Evolutionary conservation across 2,797 vertebrate species (phyloP), one percentile per base, ranked within the genome.

Genomic region (Heliangelus exortis): DNA sequence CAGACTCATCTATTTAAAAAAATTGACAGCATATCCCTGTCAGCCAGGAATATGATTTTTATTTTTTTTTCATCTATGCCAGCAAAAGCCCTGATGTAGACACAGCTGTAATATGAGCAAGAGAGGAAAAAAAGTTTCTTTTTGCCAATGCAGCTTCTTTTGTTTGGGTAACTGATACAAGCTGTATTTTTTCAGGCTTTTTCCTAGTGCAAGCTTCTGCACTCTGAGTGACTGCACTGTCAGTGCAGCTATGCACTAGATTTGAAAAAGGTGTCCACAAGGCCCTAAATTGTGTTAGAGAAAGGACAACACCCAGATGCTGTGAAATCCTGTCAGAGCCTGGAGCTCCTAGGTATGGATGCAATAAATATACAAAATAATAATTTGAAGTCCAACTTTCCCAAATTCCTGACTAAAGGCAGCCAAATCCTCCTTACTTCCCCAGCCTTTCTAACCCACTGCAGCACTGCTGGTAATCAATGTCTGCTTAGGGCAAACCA

Each of bases 1-100:
- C 74, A 55, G 86, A 72, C 74, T 92, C 82, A 88, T 87, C 91
- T 93, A 54, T 88, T 91, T 84, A 0, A 74, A 92, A 95, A 95
- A 86, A 92, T 66, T 92, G 93, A 91, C 92, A 94, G 93, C 63
- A 39, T 82, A 84, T 53, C 77, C 58, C 67, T 93, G 92, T 88
- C 91, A 95, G 93, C 89, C 88, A 88, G 55, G 48, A 90, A 71
- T 29, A 50, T 63, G 84, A 76, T 69, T 69, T 69, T 77, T 90
- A 36, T 36, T 90, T 69, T 61, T 92, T 90, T 89, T 92, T 61
- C 69, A 90, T 91, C 91, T 90, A 91, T 93, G 89, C 91, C 83
- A 95, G 95, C 89, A 93, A 91, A 96, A 95, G 74, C 59, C 80
- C 69, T 91, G 88, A 94, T 50, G 82, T 89, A 93, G 89, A 63